These are phyloP conservation scores for Sula dactylatra DNA, from an alignment of 2,113 vertebrate species.

Conservation along the genomic window DNA sequence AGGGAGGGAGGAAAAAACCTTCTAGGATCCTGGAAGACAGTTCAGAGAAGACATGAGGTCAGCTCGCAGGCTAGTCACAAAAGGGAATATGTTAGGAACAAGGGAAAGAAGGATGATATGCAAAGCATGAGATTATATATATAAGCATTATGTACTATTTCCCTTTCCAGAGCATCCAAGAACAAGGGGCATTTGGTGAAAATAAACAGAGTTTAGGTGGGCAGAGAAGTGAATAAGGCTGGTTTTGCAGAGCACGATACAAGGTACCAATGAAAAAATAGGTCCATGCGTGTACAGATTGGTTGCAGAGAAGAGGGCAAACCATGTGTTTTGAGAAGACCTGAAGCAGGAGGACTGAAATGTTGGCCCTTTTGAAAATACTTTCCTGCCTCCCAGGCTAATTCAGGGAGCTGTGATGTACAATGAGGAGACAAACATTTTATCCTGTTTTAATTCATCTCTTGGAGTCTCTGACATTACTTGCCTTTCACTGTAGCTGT, in stretches of 20 bases:
- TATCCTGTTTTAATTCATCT: neutral
- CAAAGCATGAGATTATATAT: neutral
- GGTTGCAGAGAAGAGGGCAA: neutral
- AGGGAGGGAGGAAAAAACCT: neutral
- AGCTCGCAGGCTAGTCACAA: neutral
- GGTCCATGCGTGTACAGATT: fast-evolving
- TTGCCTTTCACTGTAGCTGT: neutral
- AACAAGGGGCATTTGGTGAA: neutral
- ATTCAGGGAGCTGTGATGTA: neutral
- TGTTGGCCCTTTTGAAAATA: neutral
- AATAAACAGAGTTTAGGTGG: neutral
- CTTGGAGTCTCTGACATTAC: neutral
- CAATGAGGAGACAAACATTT: neutral
- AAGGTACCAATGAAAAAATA: neutral
- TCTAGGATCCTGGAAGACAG: neutral
- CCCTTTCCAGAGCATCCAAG: neutral
- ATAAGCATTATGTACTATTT: neutral
- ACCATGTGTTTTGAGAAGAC: neutral
- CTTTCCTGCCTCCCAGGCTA: neutral
- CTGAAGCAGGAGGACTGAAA: neutral
- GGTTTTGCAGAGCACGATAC: neutral
- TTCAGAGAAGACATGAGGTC: neutral
- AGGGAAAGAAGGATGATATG: neutral
- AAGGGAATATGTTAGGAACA: neutral
- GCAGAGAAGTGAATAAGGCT: neutral